Evolutionary conservation across 1,140 invertebrate species (phyloP).

Genomic region (Meloidogyne exigua): DNA sequence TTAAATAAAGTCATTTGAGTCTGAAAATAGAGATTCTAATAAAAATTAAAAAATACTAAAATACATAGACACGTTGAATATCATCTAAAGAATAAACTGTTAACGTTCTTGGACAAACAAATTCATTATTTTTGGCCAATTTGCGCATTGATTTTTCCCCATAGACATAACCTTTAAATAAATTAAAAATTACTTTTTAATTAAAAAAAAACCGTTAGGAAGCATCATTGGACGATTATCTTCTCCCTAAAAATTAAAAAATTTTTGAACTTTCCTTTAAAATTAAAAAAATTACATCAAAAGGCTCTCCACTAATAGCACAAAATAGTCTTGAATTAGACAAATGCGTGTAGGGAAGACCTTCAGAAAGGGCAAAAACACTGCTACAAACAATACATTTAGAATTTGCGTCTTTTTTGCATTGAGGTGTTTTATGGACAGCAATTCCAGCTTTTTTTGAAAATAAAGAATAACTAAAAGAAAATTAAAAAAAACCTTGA

Average conservation of each 20-base stretch:
- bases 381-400: slow-evolving; percentile 88
- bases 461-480: neutral
- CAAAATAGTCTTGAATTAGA: slow-evolving; percentile 83
- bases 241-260: slow-evolving; percentile 72
- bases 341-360: slow-evolving; percentile 89
- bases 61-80: slow-evolving; percentile 20
- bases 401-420: slow-evolving; percentile 40
- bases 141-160: slow-evolving; percentile 41
- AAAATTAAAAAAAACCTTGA: slow-evolving; percentile 69
- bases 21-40: too few relatives aligned
- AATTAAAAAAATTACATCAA: slow-evolving; percentile 67
- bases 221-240: slow-evolving; percentile 96
- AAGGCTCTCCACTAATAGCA: slow-evolving; percentile 81
- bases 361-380: slow-evolving; percentile 80
- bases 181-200: neutral
- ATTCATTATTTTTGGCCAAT: slow-evolving; percentile 31
- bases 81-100: slow-evolving; percentile 25
- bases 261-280: neutral
- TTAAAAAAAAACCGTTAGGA: slow-evolving; percentile 77
- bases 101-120: slow-evolving; percentile 31
- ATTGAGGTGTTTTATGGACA: slow-evolving; percentile 49
- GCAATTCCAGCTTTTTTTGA: slow-evolving; percentile 45
- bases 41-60: neutral
- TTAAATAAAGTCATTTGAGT: too few relatives aligned
- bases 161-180: slow-evolving; percentile 29